These are phyloP conservation scores for Phymorhynchus buccinoides DNA, from an alignment of 1,140 invertebrate species.

Conservation along the genomic window DNA sequence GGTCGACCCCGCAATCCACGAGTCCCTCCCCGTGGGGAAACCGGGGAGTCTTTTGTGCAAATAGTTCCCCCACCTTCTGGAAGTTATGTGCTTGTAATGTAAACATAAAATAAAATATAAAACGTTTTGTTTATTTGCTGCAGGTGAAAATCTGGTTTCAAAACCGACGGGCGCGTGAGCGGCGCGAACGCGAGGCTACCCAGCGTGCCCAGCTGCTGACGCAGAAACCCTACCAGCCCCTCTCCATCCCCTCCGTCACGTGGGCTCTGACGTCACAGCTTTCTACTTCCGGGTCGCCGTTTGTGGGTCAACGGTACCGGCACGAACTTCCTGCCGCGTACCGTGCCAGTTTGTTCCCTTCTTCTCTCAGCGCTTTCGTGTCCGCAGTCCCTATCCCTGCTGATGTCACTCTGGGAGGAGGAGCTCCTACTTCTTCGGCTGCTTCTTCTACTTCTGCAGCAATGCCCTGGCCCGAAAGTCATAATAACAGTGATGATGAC, in stretches of 20 bases:
- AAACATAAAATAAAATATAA: too few species aligned
- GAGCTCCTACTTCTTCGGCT: too few species aligned
- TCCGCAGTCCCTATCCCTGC: background rate
- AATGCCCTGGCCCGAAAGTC: background rate
- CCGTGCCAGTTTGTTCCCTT: constrained; percentile 19
- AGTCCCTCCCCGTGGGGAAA: too few species aligned
- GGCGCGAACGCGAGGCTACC: constrained; percentile 76
- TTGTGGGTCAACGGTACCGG: constrained; percentile 28
- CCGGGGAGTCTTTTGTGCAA: too few species aligned
- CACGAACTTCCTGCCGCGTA: constrained; percentile 33
- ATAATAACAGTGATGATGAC: constrained; percentile 28
- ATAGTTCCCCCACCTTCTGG: too few species aligned
- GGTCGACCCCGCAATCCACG: too few species aligned
- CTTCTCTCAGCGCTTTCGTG: constrained; percentile 26
- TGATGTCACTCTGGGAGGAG: background rate
- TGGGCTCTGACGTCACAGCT: constrained; percentile 47
- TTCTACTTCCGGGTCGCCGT: constrained; percentile 7
- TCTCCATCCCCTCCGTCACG: constrained; percentile 46
- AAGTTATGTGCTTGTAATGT: too few species aligned
- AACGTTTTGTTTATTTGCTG: constrained; percentile 54
- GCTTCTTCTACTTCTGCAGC: background rate
- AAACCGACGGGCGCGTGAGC: constrained; percentile 82
- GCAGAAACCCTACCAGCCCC: constrained; percentile 45
- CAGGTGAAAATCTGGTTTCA: constrained; percentile 91
- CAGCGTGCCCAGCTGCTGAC: constrained; percentile 38